These are phyloP conservation scores for Diachasmimorpha longicaudata DNA, from an alignment of 1,140 invertebrate genomes.

Conservation along the genomic window DNA sequence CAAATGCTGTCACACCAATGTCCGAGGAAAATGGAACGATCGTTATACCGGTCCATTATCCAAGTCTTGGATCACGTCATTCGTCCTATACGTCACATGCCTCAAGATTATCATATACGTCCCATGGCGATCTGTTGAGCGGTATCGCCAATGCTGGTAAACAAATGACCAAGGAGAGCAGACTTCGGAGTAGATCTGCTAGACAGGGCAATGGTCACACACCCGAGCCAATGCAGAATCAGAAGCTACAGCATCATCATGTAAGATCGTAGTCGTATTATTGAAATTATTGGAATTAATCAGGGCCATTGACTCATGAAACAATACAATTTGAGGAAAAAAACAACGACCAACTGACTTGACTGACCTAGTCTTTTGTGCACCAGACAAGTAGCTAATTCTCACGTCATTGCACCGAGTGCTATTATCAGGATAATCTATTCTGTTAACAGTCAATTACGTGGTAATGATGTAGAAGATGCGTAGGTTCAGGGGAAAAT, in stretches of 20 bases:
- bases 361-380: no score
- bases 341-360: no score
- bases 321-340: no score
- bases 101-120: conserved; percentile 90
- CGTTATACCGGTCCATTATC: conserved; percentile 87
- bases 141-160: conserved; percentile 71
- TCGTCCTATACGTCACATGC: conserved; percentile 94
- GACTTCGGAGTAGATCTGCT: conserved; percentile 76
- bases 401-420: no score
- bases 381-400: no score
- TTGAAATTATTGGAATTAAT: no score
- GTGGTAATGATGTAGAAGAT: not conserved
- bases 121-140: conserved; percentile 86
- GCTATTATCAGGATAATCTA: no score
- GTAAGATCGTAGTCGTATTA: conserved; percentile 61
- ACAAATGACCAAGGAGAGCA: conserved; percentile 83
- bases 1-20: conserved; percentile 96
- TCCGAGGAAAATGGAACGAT: conserved; percentile 96
- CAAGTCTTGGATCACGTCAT: conserved; percentile 84
- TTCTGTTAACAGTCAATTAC: not conserved
- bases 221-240: conserved; percentile 69
- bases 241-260: conserved; percentile 67
- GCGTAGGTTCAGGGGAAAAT: not conserved
- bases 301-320: no score
- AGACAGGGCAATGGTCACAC: conserved; percentile 68